Percentiles rank a stretch among this genome's conserved stretches.
Evolutionary conservation across 2,888 invertebrate species (phyloP).

Genomic region (Dendrolimus houi): DNA sequence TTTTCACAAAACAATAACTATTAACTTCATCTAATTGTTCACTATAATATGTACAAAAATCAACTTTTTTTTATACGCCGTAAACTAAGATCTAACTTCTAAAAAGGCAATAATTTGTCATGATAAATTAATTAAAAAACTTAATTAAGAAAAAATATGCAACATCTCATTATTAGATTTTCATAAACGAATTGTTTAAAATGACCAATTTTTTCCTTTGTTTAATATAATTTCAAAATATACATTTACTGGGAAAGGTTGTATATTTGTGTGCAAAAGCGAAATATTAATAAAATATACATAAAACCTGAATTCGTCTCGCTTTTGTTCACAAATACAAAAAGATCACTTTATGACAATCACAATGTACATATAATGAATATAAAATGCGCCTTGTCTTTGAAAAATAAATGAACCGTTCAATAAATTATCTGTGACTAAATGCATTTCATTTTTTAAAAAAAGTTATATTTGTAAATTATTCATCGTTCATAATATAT

Average conservation of each 20-base stretch:
- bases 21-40: slow-evolving; percentile 46
- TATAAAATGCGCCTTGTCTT: neutral
- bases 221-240: slow-evolving; percentile 35
- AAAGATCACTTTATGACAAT: slow-evolving; percentile 25
- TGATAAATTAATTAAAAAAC: neutral
- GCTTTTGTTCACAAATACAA: slow-evolving; percentile 25
- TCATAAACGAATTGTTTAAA: slow-evolving; percentile 1
- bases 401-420: no score
- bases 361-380: slow-evolving; percentile 9
- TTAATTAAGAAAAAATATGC: neutral
- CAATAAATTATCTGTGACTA: no score
- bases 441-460: no score
- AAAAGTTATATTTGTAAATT: no score
- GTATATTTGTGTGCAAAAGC: slow-evolving; percentile 34
- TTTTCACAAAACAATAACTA: slow-evolving; percentile 71
- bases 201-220: neutral
- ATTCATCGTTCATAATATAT: no score
- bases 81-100: neutral
- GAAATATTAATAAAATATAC: slow-evolving; percentile 9
- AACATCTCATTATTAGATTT: no score
- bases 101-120: neutral
- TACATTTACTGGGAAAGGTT: slow-evolving; percentile 29
- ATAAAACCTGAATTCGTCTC: slow-evolving; percentile 2
- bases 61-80: slow-evolving; percentile 2
- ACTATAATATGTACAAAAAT: slow-evolving; percentile 59